Evolutionary conservation across 2,888 invertebrate species (phyloP).

Genomic region (Eupelmus urozonus): DNA sequence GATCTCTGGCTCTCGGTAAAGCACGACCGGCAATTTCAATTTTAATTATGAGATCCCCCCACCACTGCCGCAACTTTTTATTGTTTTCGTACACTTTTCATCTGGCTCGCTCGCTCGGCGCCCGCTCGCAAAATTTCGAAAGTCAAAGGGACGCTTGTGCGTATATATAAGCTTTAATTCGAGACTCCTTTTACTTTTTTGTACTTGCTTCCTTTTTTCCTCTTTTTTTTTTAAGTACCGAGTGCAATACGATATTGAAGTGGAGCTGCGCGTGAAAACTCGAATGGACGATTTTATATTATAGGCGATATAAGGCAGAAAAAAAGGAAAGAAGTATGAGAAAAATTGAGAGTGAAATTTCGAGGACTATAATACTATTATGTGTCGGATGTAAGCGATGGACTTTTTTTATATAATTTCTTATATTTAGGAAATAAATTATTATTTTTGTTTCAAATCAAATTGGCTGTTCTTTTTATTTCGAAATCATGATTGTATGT

Average conservation of each 20-base stretch:
- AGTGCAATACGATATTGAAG: slow-evolving; percentile 58
- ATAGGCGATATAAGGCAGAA: slow-evolving; percentile 30
- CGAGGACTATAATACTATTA: slow-evolving; percentile 20
- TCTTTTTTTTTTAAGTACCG: slow-evolving; percentile 44
- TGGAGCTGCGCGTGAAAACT: slow-evolving; percentile 54
- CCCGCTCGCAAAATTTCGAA: slow-evolving; percentile 30
- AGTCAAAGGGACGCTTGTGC: slow-evolving; percentile 43
- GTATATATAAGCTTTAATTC: slow-evolving; percentile 51
- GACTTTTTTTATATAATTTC: slow-evolving; percentile 49
- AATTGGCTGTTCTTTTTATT: slow-evolving; percentile 59
- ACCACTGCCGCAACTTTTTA: slow-evolving; percentile 7
- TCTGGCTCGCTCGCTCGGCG: slow-evolving; percentile 39
- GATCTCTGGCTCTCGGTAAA: slow-evolving; percentile 2
- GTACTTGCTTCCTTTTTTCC: slow-evolving; percentile 37
- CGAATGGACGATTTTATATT: slow-evolving; percentile 41
- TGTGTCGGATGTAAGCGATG: slow-evolving; percentile 28
- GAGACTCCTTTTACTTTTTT: slow-evolving; percentile 23
- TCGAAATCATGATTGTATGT: slow-evolving; percentile 57
- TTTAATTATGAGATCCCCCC: slow-evolving; percentile 30
- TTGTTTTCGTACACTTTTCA: slow-evolving; percentile 2
- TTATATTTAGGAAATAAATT: slow-evolving; percentile 59
- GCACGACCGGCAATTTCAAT: slow-evolving; percentile 55
- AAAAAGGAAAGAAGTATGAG: slow-evolving; percentile 49
- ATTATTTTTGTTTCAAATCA: slow-evolving; percentile 59
- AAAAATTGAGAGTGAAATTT: slow-evolving; percentile 58